Evolutionary conservation across 2,888 invertebrate species (phyloP).

Genomic region (Hermodice carunculata): DNA sequence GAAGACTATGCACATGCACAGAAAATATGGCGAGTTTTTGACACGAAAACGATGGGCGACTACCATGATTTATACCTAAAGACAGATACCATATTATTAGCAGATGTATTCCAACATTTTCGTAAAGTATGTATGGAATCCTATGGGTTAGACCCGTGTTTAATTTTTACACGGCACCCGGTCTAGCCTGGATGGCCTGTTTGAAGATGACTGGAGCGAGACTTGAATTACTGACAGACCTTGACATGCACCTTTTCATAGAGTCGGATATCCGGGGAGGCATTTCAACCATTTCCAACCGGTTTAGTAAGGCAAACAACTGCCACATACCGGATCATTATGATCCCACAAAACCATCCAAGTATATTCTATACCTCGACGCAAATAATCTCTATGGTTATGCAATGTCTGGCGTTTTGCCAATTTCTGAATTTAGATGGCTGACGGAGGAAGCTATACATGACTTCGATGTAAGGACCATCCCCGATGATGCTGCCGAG

Average conservation of each 20-base stretch:
- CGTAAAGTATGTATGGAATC: slow-evolving; percentile 41
- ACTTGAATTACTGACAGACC: slow-evolving; percentile 46
- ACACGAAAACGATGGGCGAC: slow-evolving; percentile 36
- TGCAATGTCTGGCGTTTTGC: slow-evolving; percentile 47
- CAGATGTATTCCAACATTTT: slow-evolving; percentile 60
- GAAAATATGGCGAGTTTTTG: slow-evolving; percentile 33
- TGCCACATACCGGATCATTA: slow-evolving; percentile 34
- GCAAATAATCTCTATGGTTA: slow-evolving; percentile 53
- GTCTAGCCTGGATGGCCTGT: slow-evolving; percentile 52
- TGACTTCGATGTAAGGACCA: too few species aligned
- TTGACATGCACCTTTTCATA: slow-evolving; percentile 43
- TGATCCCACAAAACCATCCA: slow-evolving; percentile 26
- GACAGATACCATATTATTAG: slow-evolving; percentile 51
- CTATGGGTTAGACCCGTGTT: slow-evolving; percentile 48
- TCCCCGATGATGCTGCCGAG: too few species aligned
- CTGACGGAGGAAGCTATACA: too few species aligned
- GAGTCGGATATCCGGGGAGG: slow-evolving; percentile 24
- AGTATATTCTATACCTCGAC: slow-evolving; percentile 41
- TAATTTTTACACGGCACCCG: slow-evolving; percentile 49
- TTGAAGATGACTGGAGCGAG: slow-evolving; percentile 47
- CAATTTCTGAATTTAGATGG: slow-evolving; percentile 48
- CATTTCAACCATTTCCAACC: slow-evolving; percentile 24
- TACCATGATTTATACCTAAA: slow-evolving; percentile 47
- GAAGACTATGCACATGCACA: slow-evolving; percentile 37
- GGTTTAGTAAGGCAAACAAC: slow-evolving; percentile 52